A percentile compares a stretch with the other conserved stretches of the same genome.
Evolutionary conservation across 2,888 invertebrate species (phyloP).

Genomic region (Dynastes grantii): DNA sequence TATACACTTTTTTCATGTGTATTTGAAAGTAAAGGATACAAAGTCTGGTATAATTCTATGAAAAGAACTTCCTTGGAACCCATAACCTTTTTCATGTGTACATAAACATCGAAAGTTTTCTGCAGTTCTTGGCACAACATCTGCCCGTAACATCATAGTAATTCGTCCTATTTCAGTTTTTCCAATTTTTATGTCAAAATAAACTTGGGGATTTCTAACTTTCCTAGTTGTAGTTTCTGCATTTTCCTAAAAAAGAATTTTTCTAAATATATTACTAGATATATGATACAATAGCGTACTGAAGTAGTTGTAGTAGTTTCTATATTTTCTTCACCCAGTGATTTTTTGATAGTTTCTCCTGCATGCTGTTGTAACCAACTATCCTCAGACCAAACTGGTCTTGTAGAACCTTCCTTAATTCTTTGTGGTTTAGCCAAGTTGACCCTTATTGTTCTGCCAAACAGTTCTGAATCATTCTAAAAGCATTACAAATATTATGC

Average conservation of each 20-base stretch:
- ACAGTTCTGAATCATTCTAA: conserved; percentile 97
- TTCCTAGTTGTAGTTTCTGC: conserved; percentile 67
- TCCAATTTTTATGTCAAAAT: conserved; percentile 94
- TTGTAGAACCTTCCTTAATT: conserved; percentile 94
- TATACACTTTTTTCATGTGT: no score
- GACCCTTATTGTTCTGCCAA: conserved; percentile 95
- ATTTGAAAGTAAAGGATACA: conserved; percentile 78
- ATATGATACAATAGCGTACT: not conserved
- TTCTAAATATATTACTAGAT: not conserved
- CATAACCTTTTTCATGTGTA: conserved; percentile 97
- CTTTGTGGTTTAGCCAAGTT: conserved; percentile 98
- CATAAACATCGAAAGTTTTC: conserved; percentile 95
- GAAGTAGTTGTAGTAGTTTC: conserved; percentile 58
- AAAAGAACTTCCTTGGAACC: conserved; percentile 92
- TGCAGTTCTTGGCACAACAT: conserved; percentile 95
- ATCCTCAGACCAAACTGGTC: conserved; percentile 99
- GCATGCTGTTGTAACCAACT: conserved; percentile 98
- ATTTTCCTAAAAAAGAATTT: conserved; percentile 53
- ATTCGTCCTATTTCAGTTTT: conserved; percentile 91
- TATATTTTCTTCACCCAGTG: conserved; percentile 67
- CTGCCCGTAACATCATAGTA: conserved; percentile 92
- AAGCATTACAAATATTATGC: conserved; percentile 42
- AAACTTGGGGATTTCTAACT: conserved; percentile 90
- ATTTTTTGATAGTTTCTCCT: conserved; percentile 83
- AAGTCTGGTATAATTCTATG: conserved; percentile 98